Base-by-base conservation (phyloP, 2,113 vertebrate genomes). In the Podarcis raffonei region DNA sequence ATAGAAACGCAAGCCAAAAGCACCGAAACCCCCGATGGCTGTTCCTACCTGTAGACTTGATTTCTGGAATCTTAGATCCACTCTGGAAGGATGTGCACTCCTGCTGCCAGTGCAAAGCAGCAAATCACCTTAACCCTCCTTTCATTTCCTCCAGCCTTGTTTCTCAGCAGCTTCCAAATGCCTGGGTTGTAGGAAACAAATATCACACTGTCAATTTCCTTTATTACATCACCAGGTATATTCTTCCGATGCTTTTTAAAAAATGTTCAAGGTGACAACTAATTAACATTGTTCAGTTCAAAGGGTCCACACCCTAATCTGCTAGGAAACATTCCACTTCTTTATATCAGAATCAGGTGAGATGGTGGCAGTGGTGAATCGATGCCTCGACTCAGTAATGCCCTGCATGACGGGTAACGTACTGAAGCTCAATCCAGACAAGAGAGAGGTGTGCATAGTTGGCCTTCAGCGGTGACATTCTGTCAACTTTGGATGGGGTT, bases 21-120 rank as follows among this genome's bases (percentile, higher is more conserved):
- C 0, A 59, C 81, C 7, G 57, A 68, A 89, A 53, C 2, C 85
- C 85, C 77, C 7, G 77, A 82, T 48, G 6, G 1, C 2, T 87
- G 23, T 74, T 81, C 86, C 96, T 96, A 97, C 97, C 97, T 97
- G 95, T 94, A 94, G 90, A 83, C 57, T 81, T 22, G 77, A 89
- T 85, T 92, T 83, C 86, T 87, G 53, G 90, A 94, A 93, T 87
- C 87, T 83, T 92, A 90, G 89, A 93, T 95, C 91, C 91, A 90
- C 82, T 85, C 25, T 90, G 91, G 85, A 68, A 87, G 86, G 87
- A 87, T 89, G 87, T 86, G 81, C 72, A 76, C 32, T 32, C 71
- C 83, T 83, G 74, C 74, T 83, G 94, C 87, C 91, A 89, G 87
- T 85, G 87, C 72, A 86, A 86, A 91, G 90, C 89, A 93, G 87